Base-by-base conservation (phyloP, 2,113 vertebrate genomes). In the Cricetomys ansorgei region DNA sequence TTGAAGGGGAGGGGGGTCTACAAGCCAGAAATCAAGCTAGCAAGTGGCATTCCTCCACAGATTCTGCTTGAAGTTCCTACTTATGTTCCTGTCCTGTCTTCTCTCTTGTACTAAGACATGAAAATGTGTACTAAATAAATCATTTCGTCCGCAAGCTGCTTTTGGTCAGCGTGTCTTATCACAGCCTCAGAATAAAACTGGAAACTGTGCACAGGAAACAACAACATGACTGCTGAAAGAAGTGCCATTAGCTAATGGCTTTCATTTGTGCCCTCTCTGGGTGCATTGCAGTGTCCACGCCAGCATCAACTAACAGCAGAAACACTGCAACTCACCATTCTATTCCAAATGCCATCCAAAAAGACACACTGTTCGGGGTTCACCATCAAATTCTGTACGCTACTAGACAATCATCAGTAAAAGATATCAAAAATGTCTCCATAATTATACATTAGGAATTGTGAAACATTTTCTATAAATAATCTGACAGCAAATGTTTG, bases 391-490 rank as follows among this genome's bases (percentile, higher is more conserved):
- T 69, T 43, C 43, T 45, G 3, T 62, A 83, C 23, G 67, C 29
- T 86, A 81, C 3, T 81, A 65, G 88, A 85, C 0, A 50, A 90
- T 31, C 3, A n/a, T 83, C 7, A 84, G 53, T 55, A 93, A 94
- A 45, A 89, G 80, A 93, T 50, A 40, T 3, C 72, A 72, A 29
- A 94, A 89, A 79, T 83, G 12, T 91, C 72, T 83, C 85, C 53
- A 65, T 76, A 43, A 91, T 72, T 69, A 65, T 25, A 79, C 81
- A 53, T 45, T 40, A 88, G 15, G 43, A 8, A 70, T 9, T 65
- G 5, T 81, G 50, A 88, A 94, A 75, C 5, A 37, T 83, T 96
- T 84, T 75, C 86, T 79, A n/a, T 50, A 55, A 88, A 89, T 9
- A 21, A 40, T 67, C 79, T 10, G 10, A 65, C 0, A 88, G 48